Base-by-base conservation (phyloP, 2,113 vertebrate genomes). In the Etheostoma cragini region DNA sequence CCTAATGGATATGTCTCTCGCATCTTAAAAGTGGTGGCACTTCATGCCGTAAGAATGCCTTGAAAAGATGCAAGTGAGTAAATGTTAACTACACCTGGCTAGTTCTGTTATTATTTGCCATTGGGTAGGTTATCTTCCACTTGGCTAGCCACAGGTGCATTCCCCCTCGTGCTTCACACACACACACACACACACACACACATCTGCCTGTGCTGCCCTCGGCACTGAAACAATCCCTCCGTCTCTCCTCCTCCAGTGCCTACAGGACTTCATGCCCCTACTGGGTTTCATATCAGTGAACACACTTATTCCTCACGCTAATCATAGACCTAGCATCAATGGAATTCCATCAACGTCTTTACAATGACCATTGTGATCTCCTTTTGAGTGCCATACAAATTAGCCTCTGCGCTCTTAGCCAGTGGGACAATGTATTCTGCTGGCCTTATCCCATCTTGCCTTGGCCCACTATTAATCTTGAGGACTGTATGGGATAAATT, bases 401-500 rank as follows among this genome's bases (percentile, higher is more conserved):
- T 77, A 88, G 80, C 76, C 65, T 74, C 42, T 76, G 76, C 33
- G 82, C 81, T 60, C 64, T 74, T 82, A 83, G 89, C 76, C 81
- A 33, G 56, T 64, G 81, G 89, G 86, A 83, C 82, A 85, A 90
- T 78, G 84, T 69, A 71, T 89, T 87, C 76, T 79, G 82, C 80
- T 62, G 63, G 68, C 86, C 85, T 88, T 87, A 89, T 94, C 91
- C 87, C 75, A 74, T 89, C 83, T 74, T 15, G 26, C 75, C 54
- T 67, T 5, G 22, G 86, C 86, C 77, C 78, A 54, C 85, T 89
- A 94, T 94, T 92, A 89, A 92, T 94, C 92, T 90, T 89, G 79
- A 77, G 77, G 82, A 84, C 81, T 70, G 67, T 74, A 81, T 83
- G 76, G 80, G 82, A 82, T 86, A 85, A 90, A 94, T 89, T 87